These are phyloP conservation scores for Eristalinus aeneus DNA, from an alignment of 2,888 invertebrate genomes.

Conservation along the genomic window DNA sequence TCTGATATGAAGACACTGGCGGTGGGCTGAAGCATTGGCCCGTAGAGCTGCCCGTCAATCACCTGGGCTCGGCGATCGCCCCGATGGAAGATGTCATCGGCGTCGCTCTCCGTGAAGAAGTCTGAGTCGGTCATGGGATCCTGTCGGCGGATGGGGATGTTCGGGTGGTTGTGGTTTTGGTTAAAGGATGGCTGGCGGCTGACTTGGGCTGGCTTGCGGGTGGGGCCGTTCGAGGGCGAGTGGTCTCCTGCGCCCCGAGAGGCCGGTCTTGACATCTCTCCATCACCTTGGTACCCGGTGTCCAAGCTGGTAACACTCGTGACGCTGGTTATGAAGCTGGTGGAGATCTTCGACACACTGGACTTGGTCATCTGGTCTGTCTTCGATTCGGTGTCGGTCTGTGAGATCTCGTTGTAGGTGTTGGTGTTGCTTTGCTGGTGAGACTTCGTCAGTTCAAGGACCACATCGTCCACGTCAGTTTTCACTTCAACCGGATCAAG, in stretches of 20 bases:
- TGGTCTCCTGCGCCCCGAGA: slow-evolving; percentile 90
- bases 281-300: slow-evolving; percentile 96
- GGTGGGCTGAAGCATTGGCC: slow-evolving; percentile 81
- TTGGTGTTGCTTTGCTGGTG: slow-evolving; percentile 65
- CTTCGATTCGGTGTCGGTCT: slow-evolving; percentile 83
- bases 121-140: slow-evolving; percentile 96
- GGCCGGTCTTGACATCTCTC: slow-evolving; percentile 93
- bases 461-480: slow-evolving; percentile 83
- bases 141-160: slow-evolving; percentile 85
- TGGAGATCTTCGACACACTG: slow-evolving; percentile 85
- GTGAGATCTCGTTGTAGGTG: slow-evolving; percentile 81
- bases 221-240: slow-evolving; percentile 84
- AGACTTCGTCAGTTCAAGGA: slow-evolving; percentile 77
- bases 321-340: slow-evolving; percentile 91
- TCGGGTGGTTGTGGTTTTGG: slow-evolving; percentile 78
- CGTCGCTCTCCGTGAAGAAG: slow-evolving; percentile 94
- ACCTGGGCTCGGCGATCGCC: slow-evolving; percentile 90
- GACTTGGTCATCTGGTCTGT: slow-evolving; percentile 84
- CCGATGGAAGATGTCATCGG: slow-evolving; percentile 87
- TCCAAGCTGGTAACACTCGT: slow-evolving; percentile 96
- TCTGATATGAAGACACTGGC: slow-evolving; percentile 82
- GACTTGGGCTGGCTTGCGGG: slow-evolving; percentile 75
- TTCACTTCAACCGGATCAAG: slow-evolving; percentile 87
- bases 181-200: slow-evolving; percentile 81
- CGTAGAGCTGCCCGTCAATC: slow-evolving; percentile 94